A percentile compares a stretch with the other conserved stretches of the same genome.
phyloP scores from a whole-genome alignment of 2,113 vertebrate species.

The Peucedramus taeniatus region DNA sequence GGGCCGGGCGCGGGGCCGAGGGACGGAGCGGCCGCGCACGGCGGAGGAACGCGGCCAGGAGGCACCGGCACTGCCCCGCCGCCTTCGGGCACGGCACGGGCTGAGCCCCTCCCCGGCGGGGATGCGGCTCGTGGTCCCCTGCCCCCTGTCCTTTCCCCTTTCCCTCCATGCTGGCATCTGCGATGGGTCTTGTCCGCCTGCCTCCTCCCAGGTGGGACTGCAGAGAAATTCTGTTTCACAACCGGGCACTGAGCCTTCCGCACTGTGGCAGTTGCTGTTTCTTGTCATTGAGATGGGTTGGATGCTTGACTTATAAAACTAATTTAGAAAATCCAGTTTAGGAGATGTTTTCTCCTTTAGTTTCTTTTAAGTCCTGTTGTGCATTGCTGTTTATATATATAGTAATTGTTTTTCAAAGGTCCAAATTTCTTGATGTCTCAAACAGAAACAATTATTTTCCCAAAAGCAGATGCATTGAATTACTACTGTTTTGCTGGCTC shows the following conservation, averaged over 20 bases:
- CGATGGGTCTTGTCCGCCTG: accelerated
- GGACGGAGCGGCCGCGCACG: not conserved
- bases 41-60: not conserved
- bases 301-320: not conserved
- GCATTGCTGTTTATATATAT: accelerated
- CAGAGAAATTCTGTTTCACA: not conserved
- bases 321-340: not conserved
- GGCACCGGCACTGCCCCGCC: not conserved
- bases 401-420: not conserved
- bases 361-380: not conserved
- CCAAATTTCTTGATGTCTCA: not conserved
- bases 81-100: accelerated
- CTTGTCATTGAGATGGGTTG: accelerated
- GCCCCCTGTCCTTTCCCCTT: not conserved
- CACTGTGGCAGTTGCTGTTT: not conserved
- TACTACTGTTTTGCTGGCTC: not conserved
- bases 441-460: not conserved
- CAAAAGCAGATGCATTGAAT: not conserved
- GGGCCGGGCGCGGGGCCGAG: not conserved
- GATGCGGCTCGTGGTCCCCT: accelerated
- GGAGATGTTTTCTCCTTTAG: not conserved
- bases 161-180: accelerated
- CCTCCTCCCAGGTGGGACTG: not conserved
- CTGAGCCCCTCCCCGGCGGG: accelerated
- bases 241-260: accelerated